Evolutionary conservation across 1,140 invertebrate species (phyloP), one percentile per base, ranked within the genome.

Genomic region (Drosophila kohkoa): DNA sequence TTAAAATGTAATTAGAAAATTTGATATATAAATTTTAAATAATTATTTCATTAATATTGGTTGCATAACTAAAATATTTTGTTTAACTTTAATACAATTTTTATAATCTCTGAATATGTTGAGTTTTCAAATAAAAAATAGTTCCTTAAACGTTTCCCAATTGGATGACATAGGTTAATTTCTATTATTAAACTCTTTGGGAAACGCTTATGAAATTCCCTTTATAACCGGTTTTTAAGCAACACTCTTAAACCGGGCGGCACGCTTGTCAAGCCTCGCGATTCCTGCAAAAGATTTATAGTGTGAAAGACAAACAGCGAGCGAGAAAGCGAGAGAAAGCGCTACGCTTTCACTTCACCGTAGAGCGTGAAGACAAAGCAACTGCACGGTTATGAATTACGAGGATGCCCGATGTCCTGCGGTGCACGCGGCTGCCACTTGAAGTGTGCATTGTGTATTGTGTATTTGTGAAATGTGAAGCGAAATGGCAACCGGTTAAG

Each of bases 291-390:
- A 72, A 77, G 83, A 87, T 87, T 87, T 87, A 87, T 87, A 70
- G 70, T 87, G 83, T 72, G 83, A 87, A 87, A 64, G 46, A 63
- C 70, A 87, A 87, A 88, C 60, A 88, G 63, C 16, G 15, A 59
- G 49, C 32, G n/a, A 11, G 75, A 79, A 15, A 59, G 46, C 32
- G n/a, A 11, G 75, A 79, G 83, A 82, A 74, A 87, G 82, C 85
- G 66, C 48, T 20, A 20, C 10, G 63, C 35, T 38, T 38, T 38
- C 35, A 46, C 73, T 67, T 72, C 68, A 58, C 54, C 41, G 30
- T 20, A 13, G 38, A 16, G 64, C 48, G 51, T 32, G 51, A 66
- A 88, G 82, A 88, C 77, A 88, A 88, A 75, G 73, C 55, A 60
- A 72, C 46, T 68, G 57, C 63, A 32, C 25, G 43, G 38, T 74